phyloP scores from a whole-genome alignment of 2,888 invertebrate species.

The Zaprionus bogoriensis region DNA sequence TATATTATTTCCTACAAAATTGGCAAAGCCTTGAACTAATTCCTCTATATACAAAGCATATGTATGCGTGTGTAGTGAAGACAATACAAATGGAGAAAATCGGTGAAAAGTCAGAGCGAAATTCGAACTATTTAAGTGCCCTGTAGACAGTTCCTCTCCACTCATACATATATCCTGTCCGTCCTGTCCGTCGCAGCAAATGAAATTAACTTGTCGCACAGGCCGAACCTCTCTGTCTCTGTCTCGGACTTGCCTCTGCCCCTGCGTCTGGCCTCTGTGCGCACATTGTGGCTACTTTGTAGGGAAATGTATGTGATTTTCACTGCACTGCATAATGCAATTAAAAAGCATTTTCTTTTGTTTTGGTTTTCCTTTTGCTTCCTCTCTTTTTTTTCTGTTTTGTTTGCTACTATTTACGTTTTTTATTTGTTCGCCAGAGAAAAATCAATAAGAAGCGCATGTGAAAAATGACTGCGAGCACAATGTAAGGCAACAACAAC shows the following conservation, averaged over 20 bases:
- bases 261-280: background rate
- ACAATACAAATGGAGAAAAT: conserved; percentile 34
- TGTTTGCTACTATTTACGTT: background rate
- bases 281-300: conserved; percentile 1
- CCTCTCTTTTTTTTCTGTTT: conserved; percentile 7
- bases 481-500: conserved; percentile 40
- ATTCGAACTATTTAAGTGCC: conserved; percentile 36
- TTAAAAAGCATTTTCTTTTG: conserved; percentile 59
- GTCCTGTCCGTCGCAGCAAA: conserved; percentile 51
- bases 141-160: background rate
- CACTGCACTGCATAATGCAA: conserved; percentile 66
- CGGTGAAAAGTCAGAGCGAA: conserved; percentile 23
- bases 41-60: conserved; percentile 9
- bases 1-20: conserved; percentile 7
- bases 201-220: conserved; percentile 55
- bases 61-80: background rate
- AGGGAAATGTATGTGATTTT: conserved; percentile 56
- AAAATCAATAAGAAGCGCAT: conserved; percentile 64
- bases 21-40: conserved; percentile 36
- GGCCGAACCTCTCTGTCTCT: background rate
- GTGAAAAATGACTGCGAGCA: conserved; percentile 44
- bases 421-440: conserved; percentile 8
- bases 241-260: background rate
- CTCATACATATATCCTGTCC: conserved; percentile 43
- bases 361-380: conserved; percentile 32